Conservation (phyloP, 2,797 vertebrate genomes). For the Enteromius paludinosus region DNA sequence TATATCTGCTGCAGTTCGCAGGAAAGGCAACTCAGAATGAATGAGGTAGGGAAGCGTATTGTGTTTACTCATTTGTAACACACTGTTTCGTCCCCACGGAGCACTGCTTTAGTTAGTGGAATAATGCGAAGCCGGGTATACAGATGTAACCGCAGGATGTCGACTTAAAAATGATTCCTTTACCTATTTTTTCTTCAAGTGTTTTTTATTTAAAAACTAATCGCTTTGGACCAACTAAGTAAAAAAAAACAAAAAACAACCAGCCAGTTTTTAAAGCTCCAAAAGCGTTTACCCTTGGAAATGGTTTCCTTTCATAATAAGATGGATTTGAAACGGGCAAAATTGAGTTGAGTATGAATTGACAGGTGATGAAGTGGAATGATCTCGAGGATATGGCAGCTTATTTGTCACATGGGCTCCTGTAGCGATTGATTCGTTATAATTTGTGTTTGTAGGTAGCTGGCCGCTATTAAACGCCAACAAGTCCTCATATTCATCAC, state of each 20-base stretch:
- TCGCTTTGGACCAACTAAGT: background rate
- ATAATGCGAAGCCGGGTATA: constrained; percentile 34
- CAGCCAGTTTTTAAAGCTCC: constrained; percentile 28
- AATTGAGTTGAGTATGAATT: constrained; percentile 71
- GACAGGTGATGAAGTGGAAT: constrained; percentile 77
- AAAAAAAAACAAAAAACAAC: background rate
- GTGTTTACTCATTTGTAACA: constrained; percentile 68
- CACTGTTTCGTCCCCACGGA: constrained; percentile 67
- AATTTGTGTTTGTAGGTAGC: constrained; percentile 78
- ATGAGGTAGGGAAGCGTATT: constrained; percentile 65
- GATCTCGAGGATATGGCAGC: constrained; percentile 71
- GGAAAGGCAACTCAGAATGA: constrained; percentile 55
- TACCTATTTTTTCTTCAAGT: background rate
- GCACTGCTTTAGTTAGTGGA: constrained; percentile 26
- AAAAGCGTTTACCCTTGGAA: constrained; percentile 53
- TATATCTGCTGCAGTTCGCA: constrained; percentile 66
- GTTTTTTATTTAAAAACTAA: background rate
- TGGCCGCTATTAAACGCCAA: constrained; percentile 81
- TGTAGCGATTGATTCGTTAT: constrained; percentile 76
- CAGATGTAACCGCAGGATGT: background rate
- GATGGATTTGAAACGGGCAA: constrained; percentile 72
- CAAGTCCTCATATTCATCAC: constrained; percentile 77
- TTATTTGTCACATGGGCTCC: constrained; percentile 75
- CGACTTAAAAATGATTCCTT: background rate
- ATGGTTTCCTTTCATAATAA: constrained; percentile 69